phyloP scores from a whole-genome alignment of 2,888 invertebrate species.

The Esperia sulphurella region DNA sequence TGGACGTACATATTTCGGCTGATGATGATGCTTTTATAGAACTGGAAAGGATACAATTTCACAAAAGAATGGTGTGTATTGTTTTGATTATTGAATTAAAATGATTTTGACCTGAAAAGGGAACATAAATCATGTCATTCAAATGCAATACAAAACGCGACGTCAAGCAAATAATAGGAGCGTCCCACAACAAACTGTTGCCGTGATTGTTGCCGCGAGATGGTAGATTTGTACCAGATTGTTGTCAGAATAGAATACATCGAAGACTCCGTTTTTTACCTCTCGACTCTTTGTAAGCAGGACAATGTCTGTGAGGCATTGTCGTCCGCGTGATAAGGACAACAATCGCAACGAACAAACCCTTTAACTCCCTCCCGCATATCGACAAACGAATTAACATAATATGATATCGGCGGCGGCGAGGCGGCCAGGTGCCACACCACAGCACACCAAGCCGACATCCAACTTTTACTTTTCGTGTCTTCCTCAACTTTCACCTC shows the following conservation, averaged over 20 bases:
- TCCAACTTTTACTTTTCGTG: slow-evolving; percentile 71
- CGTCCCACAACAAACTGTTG: slow-evolving; percentile 36
- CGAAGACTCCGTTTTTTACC: slow-evolving; percentile 52
- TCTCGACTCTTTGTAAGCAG: slow-evolving; percentile 47
- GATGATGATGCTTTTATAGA: too few species aligned
- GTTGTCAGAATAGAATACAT: slow-evolving; percentile 51
- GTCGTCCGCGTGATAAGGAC: slow-evolving; percentile 55
- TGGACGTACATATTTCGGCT: too few species aligned
- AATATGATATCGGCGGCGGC: slow-evolving; percentile 44
- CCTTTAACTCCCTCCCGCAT: slow-evolving; percentile 40
- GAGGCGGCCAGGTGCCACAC: slow-evolving; percentile 46
- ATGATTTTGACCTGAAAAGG: slow-evolving; percentile 3
- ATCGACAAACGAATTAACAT: slow-evolving; percentile 52
- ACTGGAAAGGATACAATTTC: too few species aligned
- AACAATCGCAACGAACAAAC: slow-evolving; percentile 51
- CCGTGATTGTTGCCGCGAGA: slow-evolving; percentile 48
- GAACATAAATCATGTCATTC: slow-evolving; percentile 58
- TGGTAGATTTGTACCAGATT: slow-evolving; percentile 63
- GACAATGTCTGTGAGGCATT: slow-evolving; percentile 48
- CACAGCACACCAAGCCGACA: slow-evolving; percentile 11
- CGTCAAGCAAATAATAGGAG: slow-evolving; percentile 56
- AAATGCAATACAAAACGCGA: slow-evolving; percentile 42
- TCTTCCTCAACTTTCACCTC: slow-evolving; percentile 75
- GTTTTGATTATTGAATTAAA: slow-evolving; percentile 7
- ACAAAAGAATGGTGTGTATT: too few species aligned